Conservation (phyloP, 1,140 invertebrate species). For the Psix sp. region DNA sequence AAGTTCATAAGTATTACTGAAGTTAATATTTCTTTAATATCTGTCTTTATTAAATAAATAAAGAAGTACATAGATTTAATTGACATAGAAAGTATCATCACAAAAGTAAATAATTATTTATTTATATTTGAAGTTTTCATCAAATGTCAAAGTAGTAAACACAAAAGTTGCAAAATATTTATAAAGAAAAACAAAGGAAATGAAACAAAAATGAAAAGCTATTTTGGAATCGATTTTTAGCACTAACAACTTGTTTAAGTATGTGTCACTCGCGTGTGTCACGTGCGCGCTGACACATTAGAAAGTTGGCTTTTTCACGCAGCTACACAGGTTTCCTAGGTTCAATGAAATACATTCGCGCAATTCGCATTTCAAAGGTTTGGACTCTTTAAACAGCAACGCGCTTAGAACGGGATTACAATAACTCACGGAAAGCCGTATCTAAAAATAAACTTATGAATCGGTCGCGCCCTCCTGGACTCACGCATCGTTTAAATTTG, state of each 20-base stretch:
- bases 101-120: too few species aligned
- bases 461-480: constrained; percentile 53
- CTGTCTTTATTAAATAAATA: too few species aligned
- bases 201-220: not conserved
- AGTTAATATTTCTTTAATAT: too few species aligned
- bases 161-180: too few species aligned
- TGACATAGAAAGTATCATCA: too few species aligned
- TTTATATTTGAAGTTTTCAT: too few species aligned
- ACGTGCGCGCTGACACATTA: constrained; percentile 28
- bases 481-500: constrained; percentile 19
- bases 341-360: constrained; percentile 29
- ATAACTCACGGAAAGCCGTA: constrained; percentile 62
- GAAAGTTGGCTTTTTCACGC: constrained; percentile 27
- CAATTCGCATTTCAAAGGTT: constrained; percentile 38
- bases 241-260: constrained; percentile 21
- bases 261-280: constrained; percentile 19
- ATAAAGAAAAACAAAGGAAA: too few species aligned
- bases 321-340: constrained; percentile 15
- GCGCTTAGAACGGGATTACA: constrained; percentile 32
- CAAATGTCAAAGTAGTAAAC: too few species aligned
- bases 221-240: constrained; percentile 12
- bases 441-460: constrained; percentile 68
- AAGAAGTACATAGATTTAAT: too few species aligned
- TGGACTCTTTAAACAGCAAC: constrained; percentile 9
- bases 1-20: too few species aligned